Percentiles rank a stretch among this genome's conserved stretches.
Conservation (phyloP, 1,140 invertebrate genomes). For the Drosophila obscura region DNA sequence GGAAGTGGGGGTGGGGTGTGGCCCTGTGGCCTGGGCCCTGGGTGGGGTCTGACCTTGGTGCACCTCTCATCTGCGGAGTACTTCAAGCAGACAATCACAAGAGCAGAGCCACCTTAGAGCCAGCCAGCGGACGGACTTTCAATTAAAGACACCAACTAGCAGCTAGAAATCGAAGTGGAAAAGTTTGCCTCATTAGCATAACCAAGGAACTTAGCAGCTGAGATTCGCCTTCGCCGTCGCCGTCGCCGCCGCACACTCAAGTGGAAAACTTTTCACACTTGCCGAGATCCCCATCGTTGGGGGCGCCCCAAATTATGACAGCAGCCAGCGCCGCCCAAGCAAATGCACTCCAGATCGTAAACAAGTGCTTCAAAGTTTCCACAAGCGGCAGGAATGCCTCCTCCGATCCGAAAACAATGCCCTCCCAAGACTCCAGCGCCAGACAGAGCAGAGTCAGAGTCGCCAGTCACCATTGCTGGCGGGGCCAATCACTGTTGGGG, state of each 20-base stretch:
- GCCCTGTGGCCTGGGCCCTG: not conserved
- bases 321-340: conserved; percentile 8
- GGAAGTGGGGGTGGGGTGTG: conserved; percentile 34
- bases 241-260: conserved; percentile 11
- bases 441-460: not conserved
- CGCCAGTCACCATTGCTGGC: conserved; percentile 3
- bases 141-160: conserved; percentile 49
- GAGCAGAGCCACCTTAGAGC: conserved; percentile 6
- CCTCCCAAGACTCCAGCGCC: not conserved
- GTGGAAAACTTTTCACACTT: conserved; percentile 71
- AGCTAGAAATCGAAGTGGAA: conserved; percentile 31
- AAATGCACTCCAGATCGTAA: conserved; percentile 76
- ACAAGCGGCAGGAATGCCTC: conserved; percentile 31
- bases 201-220: conserved; percentile 60
- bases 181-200: conserved; percentile 78
- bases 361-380: conserved; percentile 76
- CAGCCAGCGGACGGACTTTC: conserved; percentile 37
- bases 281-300: conserved; percentile 56
- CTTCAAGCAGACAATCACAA: conserved; percentile 5
- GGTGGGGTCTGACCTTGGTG: conserved; percentile 37
- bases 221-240: conserved; percentile 43
- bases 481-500: conserved; percentile 32
- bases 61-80: conserved; percentile 4
- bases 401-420: conserved; percentile 63
- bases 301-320: conserved; percentile 64